Evolutionary conservation across 2,797 vertebrate species (phyloP).

Genomic region (Brachyalestes nurse): DNA sequence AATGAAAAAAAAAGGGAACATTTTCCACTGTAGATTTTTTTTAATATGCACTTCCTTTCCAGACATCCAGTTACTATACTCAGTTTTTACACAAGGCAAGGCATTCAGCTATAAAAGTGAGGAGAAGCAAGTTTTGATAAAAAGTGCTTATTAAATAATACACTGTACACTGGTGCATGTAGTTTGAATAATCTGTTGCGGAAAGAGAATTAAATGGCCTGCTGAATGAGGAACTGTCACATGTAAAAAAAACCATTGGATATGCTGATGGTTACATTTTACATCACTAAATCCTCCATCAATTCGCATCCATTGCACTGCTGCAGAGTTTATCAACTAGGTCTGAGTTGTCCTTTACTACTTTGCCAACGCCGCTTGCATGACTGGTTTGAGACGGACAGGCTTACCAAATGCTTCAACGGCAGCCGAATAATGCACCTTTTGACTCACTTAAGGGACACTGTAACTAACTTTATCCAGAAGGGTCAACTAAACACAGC

Average conservation of each 20-base stretch:
- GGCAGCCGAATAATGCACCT: background rate
- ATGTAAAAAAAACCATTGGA: slow-evolving; percentile 27
- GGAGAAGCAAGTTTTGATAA: slow-evolving; percentile 64
- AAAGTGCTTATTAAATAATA: slow-evolving; percentile 74
- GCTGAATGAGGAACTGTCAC: slow-evolving; percentile 43
- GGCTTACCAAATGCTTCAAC: slow-evolving; percentile 2
- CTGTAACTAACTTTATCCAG: background rate
- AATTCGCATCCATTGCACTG: background rate
- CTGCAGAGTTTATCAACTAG: slow-evolving; percentile 12
- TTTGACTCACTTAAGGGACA: slow-evolving; percentile 10
- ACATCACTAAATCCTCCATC: background rate
- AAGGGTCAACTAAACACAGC: background rate
- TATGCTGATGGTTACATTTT: slow-evolving; percentile 1
- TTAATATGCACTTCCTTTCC: slow-evolving; percentile 78
- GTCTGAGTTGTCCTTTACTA: background rate
- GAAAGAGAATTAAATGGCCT: slow-evolving; percentile 15
- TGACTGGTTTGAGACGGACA: too few species aligned
- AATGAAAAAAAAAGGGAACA: too few species aligned
- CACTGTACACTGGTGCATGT: slow-evolving; percentile 64
- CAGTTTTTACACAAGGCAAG: slow-evolving; percentile 79
- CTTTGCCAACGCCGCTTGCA: background rate
- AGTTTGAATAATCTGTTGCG: slow-evolving; percentile 37
- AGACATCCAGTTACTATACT: slow-evolving; percentile 75
- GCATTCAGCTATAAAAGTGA: slow-evolving; percentile 76
- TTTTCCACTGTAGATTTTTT: slow-evolving; percentile 58